Percentiles rank a stretch among this genome's conserved stretches.
phyloP scores from a whole-genome alignment of 1,140 invertebrate genomes.

The Lanistes nyassanus region DNA sequence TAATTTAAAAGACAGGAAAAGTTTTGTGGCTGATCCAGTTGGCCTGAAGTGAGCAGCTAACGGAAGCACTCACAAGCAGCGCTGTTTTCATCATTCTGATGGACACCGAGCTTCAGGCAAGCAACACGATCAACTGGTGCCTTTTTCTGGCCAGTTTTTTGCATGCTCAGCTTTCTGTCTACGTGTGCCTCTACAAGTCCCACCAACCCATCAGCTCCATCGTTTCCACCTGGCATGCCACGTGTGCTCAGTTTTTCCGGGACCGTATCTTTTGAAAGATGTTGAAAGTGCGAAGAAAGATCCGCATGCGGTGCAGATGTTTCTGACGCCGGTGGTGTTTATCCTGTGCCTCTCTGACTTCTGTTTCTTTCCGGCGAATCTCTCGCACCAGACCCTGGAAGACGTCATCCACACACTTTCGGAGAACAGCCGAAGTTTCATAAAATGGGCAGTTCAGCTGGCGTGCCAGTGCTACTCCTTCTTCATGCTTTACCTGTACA shows the following conservation, averaged over 20 bases:
- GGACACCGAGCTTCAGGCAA: too few species aligned
- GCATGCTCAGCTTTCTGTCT: too few species aligned
- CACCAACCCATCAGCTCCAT: too few species aligned
- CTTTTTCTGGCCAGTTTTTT: too few species aligned
- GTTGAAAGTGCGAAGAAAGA: constrained; percentile 36
- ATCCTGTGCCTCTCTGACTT: constrained; percentile 28
- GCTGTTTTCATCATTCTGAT: too few species aligned
- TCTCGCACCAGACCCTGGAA: constrained; percentile 67
- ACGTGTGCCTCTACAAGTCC: too few species aligned
- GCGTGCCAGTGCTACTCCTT: constrained; percentile 70
- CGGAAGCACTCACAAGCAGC: too few species aligned
- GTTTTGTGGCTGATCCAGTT: too few species aligned
- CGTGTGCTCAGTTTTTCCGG: constrained; percentile 1
- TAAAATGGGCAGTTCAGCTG: constrained; percentile 60
- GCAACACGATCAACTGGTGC: too few species aligned
- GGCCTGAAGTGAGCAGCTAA: too few species aligned
- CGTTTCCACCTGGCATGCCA: background rate
- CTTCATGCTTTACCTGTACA: constrained; percentile 73
- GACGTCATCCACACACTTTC: constrained; percentile 63
- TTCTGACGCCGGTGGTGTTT: constrained; percentile 38
- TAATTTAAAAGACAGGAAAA: too few species aligned
- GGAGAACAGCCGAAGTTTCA: constrained; percentile 58
- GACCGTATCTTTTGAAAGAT: constrained; percentile 24
- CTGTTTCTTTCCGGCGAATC: constrained; percentile 61
- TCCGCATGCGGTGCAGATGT: constrained; percentile 22